Evolutionary conservation across 2,888 invertebrate species (phyloP).

Genomic region (Netelia virgata): DNA sequence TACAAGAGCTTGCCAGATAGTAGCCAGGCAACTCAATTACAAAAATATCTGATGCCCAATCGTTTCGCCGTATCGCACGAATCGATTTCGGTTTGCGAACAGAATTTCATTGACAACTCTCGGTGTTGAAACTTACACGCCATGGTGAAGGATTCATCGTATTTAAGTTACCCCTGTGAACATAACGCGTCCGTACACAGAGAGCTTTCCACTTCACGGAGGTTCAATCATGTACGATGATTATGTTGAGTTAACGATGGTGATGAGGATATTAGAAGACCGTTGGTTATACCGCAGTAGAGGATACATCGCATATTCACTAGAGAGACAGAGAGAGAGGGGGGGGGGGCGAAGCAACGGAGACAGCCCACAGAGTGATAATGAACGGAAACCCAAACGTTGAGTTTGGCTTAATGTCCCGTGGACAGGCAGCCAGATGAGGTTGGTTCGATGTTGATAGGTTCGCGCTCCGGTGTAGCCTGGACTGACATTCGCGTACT

Average conservation of each 20-base stretch:
- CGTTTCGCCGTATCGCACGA: conserved; percentile 37
- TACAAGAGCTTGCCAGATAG: neutral
- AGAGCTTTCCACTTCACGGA: too few species aligned
- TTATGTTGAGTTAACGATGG: conserved; percentile 21
- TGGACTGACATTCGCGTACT: conserved; percentile 69
- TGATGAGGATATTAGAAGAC: conserved; percentile 33
- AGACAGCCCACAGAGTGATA: conserved; percentile 53
- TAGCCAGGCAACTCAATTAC: conserved; percentile 8
- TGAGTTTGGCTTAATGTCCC: conserved; percentile 81
- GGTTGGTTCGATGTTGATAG: conserved; percentile 83
- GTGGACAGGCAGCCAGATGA: conserved; percentile 81
- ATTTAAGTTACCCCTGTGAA: too few species aligned
- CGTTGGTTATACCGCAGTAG: conserved; percentile 4
- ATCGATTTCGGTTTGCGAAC: conserved; percentile 23
- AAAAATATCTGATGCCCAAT: conserved; percentile 26
- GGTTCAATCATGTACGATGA: neutral
- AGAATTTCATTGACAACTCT: conserved; percentile 1
- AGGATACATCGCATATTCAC: conserved; percentile 14
- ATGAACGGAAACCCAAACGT: conserved; percentile 79
- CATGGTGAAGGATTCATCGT: neutral
- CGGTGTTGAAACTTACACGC: neutral
- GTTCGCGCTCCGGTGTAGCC: conserved; percentile 69
- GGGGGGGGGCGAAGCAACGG: conserved; percentile 15
- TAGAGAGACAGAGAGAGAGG: neutral
- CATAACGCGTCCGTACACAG: too few species aligned